These are phyloP conservation scores for Lethocerus indicus DNA, from an alignment of 1,140 invertebrate genomes.

Conservation along the genomic window DNA sequence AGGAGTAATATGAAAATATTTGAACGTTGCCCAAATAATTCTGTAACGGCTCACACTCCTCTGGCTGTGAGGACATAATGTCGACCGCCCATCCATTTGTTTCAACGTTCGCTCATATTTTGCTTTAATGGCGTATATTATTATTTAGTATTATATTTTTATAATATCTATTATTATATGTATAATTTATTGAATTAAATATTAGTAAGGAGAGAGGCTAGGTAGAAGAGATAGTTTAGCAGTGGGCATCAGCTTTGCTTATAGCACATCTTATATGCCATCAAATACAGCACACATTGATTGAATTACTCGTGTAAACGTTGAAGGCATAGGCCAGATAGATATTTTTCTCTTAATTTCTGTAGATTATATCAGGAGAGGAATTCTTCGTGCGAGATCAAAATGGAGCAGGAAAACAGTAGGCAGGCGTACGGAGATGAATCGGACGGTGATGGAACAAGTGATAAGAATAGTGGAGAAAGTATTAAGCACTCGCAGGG, in stretches of 20 bases:
- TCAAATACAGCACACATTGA: not conserved
- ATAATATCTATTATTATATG: no score
- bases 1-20: not conserved
- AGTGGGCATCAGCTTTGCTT: not conserved
- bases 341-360: not conserved
- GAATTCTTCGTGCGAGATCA: not conserved
- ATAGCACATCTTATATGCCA: not conserved
- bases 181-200: no score
- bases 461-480: no score
- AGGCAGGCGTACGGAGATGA: not conserved
- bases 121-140: no score
- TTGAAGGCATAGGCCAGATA: not conserved
- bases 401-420: not conserved
- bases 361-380: slow-evolving; percentile 3
- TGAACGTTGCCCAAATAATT: not conserved
- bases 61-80: no score
- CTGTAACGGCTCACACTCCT: no score
- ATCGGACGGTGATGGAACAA: not conserved
- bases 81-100: no score
- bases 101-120: no score
- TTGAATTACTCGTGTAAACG: not conserved
- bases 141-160: no score
- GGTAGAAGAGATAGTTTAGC: not conserved
- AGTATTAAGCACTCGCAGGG: not conserved
- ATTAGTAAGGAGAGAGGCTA: not conserved